Percentiles rank a stretch among this genome's conserved stretches.
phyloP scores from a whole-genome alignment of 2,113 vertebrate species.

The Willisornis vidua region DNA sequence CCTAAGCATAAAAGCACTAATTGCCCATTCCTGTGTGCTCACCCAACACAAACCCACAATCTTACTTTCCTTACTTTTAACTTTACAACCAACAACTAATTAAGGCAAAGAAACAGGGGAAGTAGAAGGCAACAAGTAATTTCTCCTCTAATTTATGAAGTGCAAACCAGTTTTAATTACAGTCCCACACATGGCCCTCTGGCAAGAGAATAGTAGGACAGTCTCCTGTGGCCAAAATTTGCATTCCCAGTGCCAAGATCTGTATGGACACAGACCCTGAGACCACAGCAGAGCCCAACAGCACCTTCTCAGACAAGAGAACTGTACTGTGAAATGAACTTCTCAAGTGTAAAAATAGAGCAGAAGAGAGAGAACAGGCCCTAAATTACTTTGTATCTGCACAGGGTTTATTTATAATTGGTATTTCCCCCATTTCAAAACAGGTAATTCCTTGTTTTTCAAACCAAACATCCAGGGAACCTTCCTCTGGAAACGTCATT shows the following conservation, averaged over 20 bases:
- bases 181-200: not conserved
- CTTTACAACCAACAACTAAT: not conserved
- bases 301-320: not conserved
- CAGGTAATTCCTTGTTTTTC: not conserved
- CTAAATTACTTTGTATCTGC: not conserved
- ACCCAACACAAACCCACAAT: not conserved
- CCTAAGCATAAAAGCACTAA: not conserved
- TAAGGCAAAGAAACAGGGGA: not conserved
- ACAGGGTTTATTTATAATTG: not conserved
- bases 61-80: not conserved
- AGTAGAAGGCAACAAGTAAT: not conserved
- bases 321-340: not conserved
- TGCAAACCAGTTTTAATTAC: not conserved
- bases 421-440: not conserved
- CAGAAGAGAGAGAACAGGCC: not conserved
- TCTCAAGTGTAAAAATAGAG: not conserved
- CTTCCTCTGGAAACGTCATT: not conserved
- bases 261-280: no score
- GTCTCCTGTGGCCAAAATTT: not conserved
- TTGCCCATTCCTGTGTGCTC: not conserved
- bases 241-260: not conserved
- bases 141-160: not conserved
- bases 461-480: not conserved
- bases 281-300: fast-evolving
- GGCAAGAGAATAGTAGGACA: fast-evolving